Evolutionary conservation across 2,113 vertebrate genomes (phyloP).

Genomic region (Caranx ignobilis): DNA sequence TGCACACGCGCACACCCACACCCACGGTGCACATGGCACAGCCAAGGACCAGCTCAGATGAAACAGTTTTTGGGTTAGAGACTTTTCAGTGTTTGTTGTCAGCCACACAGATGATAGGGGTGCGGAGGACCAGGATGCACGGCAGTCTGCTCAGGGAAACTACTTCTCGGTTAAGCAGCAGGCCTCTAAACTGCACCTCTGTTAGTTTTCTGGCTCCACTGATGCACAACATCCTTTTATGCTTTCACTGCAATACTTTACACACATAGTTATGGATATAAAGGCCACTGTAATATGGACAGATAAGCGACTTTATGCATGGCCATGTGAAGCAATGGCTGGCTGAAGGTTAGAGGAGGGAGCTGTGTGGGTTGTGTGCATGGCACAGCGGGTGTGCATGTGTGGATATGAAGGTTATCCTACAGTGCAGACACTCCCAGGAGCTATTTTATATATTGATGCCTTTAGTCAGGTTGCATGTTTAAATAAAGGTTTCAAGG

Average conservation of each 20-base stretch:
- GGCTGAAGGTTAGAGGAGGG: conserved; percentile 11
- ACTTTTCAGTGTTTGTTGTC: conserved; percentile 24
- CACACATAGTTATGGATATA: not conserved
- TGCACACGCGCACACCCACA: not conserved
- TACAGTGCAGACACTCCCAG: not conserved
- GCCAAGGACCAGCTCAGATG: conserved; percentile 28
- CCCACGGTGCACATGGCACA: not conserved
- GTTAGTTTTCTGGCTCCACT: conserved; percentile 1
- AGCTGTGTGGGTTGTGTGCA: not conserved
- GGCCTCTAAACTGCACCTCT: not conserved
- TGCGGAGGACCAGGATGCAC: conserved; percentile 11
- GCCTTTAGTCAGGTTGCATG: not conserved
- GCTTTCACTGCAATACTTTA: conserved; percentile 2
- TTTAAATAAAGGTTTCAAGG: conserved; percentile 51
- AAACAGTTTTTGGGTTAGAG: conserved; percentile 38
- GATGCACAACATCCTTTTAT: conserved; percentile 1
- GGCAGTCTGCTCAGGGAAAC: conserved; percentile 17
- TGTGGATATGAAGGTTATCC: not conserved
- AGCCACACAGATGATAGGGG: conserved; percentile 13
- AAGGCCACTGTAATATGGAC: not conserved
- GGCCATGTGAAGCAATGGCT: not conserved
- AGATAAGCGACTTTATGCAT: conserved; percentile 1
- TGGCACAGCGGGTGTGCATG: not conserved
- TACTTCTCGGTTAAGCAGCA: not conserved
- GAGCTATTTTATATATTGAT: not conserved